Evolutionary conservation across 2,888 invertebrate genomes (phyloP).

Genomic region (Andrena bicolor): DNA sequence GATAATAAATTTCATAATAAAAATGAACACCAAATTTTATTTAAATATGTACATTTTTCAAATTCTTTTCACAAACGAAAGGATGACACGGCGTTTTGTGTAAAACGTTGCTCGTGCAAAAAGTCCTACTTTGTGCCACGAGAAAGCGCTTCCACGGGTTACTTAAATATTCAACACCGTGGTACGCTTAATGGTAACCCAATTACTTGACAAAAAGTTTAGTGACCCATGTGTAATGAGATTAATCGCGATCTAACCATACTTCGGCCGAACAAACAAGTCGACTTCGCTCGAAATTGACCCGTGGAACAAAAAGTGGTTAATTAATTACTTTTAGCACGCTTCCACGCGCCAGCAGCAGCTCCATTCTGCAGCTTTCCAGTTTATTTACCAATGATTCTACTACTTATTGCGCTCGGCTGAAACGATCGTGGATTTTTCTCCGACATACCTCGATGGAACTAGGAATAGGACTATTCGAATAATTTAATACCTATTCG

Average conservation of each 20-base stretch:
- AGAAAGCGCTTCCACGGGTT: conserved; percentile 3
- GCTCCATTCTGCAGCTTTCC: conserved; percentile 34
- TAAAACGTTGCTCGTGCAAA: not conserved
- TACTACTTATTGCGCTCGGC: conserved; percentile 20
- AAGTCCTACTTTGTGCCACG: not conserved
- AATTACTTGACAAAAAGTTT: conserved; percentile 54
- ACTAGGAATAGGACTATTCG: not conserved
- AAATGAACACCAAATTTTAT: no score
- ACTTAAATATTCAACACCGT: conserved; percentile 33
- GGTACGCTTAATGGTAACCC: conserved; percentile 38
- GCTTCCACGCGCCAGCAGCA: conserved; percentile 24
- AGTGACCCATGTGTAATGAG: conserved; percentile 61
- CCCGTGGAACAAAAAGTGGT: conserved; percentile 61
- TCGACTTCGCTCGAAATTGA: conserved; percentile 53
- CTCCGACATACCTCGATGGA: not conserved
- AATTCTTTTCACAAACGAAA: no score
- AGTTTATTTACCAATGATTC: conserved; percentile 44
- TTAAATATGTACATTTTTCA: no score
- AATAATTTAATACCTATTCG: no score
- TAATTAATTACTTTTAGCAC: conserved; percentile 69
- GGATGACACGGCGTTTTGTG: not conserved
- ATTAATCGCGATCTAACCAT: conserved; percentile 62
- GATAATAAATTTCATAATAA: no score
- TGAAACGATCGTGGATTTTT: conserved; percentile 7
- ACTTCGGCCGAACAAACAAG: conserved; percentile 55